Base-by-base conservation (phyloP, 1,140 invertebrate genomes). In the Campoletis sonorensis region DNA sequence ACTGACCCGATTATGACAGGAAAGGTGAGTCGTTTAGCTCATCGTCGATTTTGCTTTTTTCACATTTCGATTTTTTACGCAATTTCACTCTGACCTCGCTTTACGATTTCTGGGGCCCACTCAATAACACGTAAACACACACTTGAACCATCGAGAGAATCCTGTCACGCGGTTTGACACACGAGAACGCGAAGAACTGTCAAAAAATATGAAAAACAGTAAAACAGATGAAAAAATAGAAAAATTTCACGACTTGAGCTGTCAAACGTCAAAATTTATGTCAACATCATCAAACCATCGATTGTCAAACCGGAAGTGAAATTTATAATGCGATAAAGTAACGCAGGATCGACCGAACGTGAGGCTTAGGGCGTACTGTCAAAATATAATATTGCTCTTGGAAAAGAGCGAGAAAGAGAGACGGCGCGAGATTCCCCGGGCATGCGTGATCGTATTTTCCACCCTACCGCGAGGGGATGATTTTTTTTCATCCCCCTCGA, bases 341-440 rank as follows among this genome's bases (percentile, higher is more conserved):
- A 58, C 15, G 15, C 40, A 54, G 7, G 72, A 26, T 18, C 72
- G 72, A 75, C 10, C 49, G 72, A 75, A 45, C 37, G 51, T 54
- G 72, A 54, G 49, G 72, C 49, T 75, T 75, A 58, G 72, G 72
- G 72, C 72, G 72, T 75, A 75, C 72, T 75, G 72, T 75, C 72
- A 75, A 54, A 75, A 58, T 75, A 75, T 26, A 75, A 30, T 75
- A 75, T 75, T 30, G 4, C 26, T 5, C 23, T 18, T 37, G 49
- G 10, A 26, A 33, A 49, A 75, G 49, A 75, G 49, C 45, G 26
- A 51, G 26, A 26, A 16, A 58, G 40, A 33, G 72, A 51, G 26
- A 45, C n/a, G 30, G n/a, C 2, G 71, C 10, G n/a, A 18, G 72
- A 30, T 49, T 30, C 27, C 71, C 49, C 72, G 72, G 72, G 72